Evolutionary conservation across 2,888 invertebrate genomes (phyloP), one percentile per base, ranked within the genome.

Genomic region (Cordilura impudica): DNA sequence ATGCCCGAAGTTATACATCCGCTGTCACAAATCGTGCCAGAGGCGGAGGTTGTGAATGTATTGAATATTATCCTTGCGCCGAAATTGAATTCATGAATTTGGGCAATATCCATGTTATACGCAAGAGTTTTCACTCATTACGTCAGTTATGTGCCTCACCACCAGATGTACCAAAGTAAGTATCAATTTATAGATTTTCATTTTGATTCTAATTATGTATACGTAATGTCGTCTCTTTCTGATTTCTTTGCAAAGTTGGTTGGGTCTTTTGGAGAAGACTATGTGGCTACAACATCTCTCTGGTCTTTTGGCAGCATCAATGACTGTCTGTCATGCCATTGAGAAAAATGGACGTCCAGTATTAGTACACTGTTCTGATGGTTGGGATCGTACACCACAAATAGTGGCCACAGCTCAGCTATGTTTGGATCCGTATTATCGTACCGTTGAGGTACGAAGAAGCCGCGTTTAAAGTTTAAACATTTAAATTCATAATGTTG

Each of bases 341-440:
- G 94, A 95, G 84, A 92, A 93, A 61, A 95, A 96, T 76, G 95
- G 93, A 16, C 93, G 97, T 60, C 97, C 98, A 6, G 98, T 98
- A 67, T 91, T 99, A 78, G 98, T 99, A 8, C 99, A 99, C 90
- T 99, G 99, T 90, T 98, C 98, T 2, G 99, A 99, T 91, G 99
- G 99, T 54, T 99, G 99, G 99, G 99, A 99, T 91, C 93, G 99
- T 83, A 99, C 99, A 71, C 97, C 99, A 53, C 99, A 99, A 91
- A 95, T 99, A 82, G 96, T 97, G 14, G 96, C 98, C 45, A 92
- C 98, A 63, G 97, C 97, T 12, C 95, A 98, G 90, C 92, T 99
- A 47, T 91, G 98, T 86, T 92, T 98, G 43, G 99, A 99, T 91
- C 97, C 98, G 0, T 95, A 94, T 90, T 99, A 99, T 90, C 92